A percentile compares a stretch with the other conserved stretches of the same genome.
phyloP scores from a whole-genome alignment of 1,140 invertebrate genomes.

The Hirudo medicinalis region DNA sequence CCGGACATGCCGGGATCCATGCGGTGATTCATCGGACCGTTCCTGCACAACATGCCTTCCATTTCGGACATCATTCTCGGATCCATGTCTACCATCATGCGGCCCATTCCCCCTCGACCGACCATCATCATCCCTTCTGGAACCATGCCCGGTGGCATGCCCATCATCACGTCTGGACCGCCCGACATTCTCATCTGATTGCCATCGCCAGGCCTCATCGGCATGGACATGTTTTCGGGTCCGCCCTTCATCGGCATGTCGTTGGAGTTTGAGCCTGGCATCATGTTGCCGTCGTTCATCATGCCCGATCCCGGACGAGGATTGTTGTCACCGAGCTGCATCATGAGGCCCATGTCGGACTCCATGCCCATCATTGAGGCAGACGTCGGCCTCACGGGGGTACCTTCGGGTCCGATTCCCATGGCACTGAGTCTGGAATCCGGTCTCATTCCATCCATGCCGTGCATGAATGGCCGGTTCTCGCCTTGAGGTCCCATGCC shows the following conservation, averaged over 20 bases:
- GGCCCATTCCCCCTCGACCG: background rate
- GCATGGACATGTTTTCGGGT: constrained; percentile 21
- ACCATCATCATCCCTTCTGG: constrained; percentile 25
- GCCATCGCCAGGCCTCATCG: background rate
- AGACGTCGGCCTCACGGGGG: too few species aligned
- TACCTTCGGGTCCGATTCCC: too few species aligned
- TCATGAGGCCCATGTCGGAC: background rate
- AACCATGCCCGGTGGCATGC: constrained; percentile 28
- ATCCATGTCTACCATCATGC: constrained; percentile 11
- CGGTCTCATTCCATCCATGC: too few species aligned
- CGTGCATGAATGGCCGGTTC: too few species aligned
- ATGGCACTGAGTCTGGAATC: too few species aligned
- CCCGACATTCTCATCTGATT: constrained; percentile 20
- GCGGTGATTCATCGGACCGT: background rate
- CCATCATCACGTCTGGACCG: constrained; percentile 26
- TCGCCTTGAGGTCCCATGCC: too few species aligned
- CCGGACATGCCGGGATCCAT: constrained; percentile 16
- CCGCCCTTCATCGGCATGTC: constrained; percentile 24
- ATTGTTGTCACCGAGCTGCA: background rate
- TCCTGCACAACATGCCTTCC: constrained; percentile 8
- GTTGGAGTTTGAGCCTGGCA: constrained; percentile 17
- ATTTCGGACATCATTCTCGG: constrained; percentile 3
- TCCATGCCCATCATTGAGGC: constrained; percentile 13
- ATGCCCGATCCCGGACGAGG: constrained; percentile 1
- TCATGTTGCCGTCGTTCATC: constrained; percentile 21